These are phyloP conservation scores for Danionella dracula DNA, from an alignment of 2,797 vertebrate genomes.

Conservation along the genomic window DNA sequence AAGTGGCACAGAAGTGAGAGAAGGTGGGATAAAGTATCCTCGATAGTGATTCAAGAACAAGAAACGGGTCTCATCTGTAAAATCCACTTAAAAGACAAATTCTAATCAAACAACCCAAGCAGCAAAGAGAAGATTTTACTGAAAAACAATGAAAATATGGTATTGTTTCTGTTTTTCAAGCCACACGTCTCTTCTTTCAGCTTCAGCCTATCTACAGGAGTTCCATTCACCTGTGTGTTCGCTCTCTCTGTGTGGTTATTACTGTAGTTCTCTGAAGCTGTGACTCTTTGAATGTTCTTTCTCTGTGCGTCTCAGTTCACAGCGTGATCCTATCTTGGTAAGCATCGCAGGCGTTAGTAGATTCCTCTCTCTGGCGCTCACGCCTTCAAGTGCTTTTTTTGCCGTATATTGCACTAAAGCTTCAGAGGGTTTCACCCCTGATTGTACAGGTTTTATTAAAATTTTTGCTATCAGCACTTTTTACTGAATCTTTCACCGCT, in stretches of 20 bases:
- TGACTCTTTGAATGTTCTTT: conserved; percentile 12
- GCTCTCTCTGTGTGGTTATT: conserved; percentile 26
- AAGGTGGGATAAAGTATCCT: too few relatives aligned
- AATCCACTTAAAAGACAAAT: too few relatives aligned
- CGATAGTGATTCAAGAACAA: too few relatives aligned
- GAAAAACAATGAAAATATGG: too few relatives aligned
- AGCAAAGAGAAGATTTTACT: too few relatives aligned
- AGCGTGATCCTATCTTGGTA: conserved; percentile 44
- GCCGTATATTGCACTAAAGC: conserved; percentile 63
- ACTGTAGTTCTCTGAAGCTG: neutral
- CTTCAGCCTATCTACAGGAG: conserved; percentile 53
- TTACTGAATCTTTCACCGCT: conserved; percentile 32
- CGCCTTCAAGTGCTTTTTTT: conserved; percentile 49
- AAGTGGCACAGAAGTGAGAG: too few relatives aligned
- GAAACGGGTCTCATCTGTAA: too few relatives aligned
- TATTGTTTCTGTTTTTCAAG: too few relatives aligned
- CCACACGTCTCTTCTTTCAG: conserved; percentile 26
- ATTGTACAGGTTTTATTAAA: conserved; percentile 38
- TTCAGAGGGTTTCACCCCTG: conserved; percentile 40
- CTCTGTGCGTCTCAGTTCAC: conserved; percentile 53
- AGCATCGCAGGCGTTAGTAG: conserved; percentile 40
- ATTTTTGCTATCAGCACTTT: conserved; percentile 59
- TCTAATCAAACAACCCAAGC: too few relatives aligned
- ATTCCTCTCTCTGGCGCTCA: conserved; percentile 27
- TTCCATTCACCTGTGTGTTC: conserved; percentile 55